These are phyloP conservation scores for Drosophila bipectinata DNA, from an alignment of 1,140 invertebrate species.

Conservation along the genomic window DNA sequence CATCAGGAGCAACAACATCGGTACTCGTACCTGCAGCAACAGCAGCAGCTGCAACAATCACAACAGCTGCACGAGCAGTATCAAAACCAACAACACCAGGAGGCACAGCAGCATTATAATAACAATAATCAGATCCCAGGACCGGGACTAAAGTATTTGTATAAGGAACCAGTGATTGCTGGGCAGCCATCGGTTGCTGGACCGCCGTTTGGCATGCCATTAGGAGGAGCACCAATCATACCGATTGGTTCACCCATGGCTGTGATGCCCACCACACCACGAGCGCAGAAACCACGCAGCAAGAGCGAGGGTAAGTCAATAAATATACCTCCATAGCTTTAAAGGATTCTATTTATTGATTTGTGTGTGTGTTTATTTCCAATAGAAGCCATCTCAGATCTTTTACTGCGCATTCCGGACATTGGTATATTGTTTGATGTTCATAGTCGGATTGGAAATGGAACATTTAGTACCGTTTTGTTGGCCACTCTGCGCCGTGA, in stretches of 20 bases:
- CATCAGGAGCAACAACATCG: background rate
- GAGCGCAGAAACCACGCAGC: background rate
- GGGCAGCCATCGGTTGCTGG: constrained; percentile 1
- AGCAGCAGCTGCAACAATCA: background rate
- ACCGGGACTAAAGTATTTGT: background rate
- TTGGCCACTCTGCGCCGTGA: constrained; percentile 88
- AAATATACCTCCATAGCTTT: background rate
- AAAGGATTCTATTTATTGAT: background rate
- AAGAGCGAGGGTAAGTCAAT: background rate
- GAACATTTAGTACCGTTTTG: constrained; percentile 93
- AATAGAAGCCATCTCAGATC: constrained; percentile 84
- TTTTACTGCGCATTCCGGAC: constrained; percentile 86
- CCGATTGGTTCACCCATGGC: background rate
- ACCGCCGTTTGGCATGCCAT: background rate
- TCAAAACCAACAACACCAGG: background rate
- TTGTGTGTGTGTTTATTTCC: background rate
- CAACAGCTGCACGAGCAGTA: background rate
- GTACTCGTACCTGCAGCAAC: background rate
- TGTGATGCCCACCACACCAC: background rate
- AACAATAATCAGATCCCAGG: background rate
- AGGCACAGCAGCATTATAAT: background rate
- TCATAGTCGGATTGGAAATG: constrained; percentile 90
- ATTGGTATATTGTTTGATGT: constrained; percentile 88
- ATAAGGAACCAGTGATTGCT: background rate
- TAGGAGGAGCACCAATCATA: background rate